phyloP scores from a whole-genome alignment of 1,140 invertebrate genomes.

The Ptiloglossa arizonensis region DNA sequence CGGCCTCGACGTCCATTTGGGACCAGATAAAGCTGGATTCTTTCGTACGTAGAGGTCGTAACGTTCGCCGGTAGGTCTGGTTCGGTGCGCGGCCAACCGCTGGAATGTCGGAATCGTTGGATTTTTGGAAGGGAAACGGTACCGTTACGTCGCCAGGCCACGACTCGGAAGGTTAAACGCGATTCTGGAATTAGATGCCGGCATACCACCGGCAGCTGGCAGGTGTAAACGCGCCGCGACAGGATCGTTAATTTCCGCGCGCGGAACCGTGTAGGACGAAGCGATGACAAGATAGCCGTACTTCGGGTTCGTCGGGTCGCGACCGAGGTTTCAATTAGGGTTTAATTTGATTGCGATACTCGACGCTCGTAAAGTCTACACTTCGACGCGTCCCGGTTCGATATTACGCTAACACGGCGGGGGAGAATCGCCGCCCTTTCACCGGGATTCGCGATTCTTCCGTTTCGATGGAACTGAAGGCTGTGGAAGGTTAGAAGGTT shows the following conservation, averaged over 20 bases:
- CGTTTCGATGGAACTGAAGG: too few relatives aligned
- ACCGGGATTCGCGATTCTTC: too few relatives aligned
- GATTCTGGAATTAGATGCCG: slow-evolving; percentile 14
- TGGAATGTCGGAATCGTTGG: not conserved
- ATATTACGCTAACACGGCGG: too few relatives aligned
- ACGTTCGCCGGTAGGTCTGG: too few relatives aligned
- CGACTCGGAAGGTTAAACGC: not conserved
- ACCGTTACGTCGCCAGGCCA: not conserved
- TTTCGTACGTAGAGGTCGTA: not conserved
- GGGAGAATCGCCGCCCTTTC: too few relatives aligned
- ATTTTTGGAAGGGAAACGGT: slow-evolving; percentile 14
- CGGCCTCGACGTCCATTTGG: slow-evolving; percentile 9
- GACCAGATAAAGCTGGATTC: not conserved
- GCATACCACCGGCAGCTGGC: not conserved
- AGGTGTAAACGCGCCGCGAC: slow-evolving; percentile 4
- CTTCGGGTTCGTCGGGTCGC: not conserved
- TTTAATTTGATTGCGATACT: slow-evolving; percentile 2
- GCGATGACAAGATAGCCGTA: slow-evolving; percentile 8
- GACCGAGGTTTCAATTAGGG: slow-evolving; percentile 9
- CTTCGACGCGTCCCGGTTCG: not conserved
- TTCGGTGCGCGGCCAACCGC: not conserved
- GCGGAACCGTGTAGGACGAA: not conserved
- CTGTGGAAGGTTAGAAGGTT: too few relatives aligned
- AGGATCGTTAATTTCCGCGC: slow-evolving; percentile 17
- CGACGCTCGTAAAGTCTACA: not conserved